A percentile compares a stretch with the other conserved stretches of the same genome.
Evolutionary conservation across 2,797 vertebrate species (phyloP).

Genomic region (Onychomys leucogaster): DNA sequence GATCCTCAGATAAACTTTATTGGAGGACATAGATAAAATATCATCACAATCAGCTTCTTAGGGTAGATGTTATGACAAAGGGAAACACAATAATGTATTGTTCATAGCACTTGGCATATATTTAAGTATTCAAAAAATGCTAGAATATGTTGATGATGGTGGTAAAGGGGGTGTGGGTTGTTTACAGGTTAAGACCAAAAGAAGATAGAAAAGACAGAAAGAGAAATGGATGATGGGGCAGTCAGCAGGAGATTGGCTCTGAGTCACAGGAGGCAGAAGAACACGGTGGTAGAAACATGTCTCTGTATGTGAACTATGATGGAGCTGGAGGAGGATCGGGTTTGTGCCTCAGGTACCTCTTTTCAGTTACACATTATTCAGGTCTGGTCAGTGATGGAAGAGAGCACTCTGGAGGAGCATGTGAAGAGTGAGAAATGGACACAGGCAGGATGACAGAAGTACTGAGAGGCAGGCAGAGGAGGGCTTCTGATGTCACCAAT

Average conservation of each 20-base stretch:
- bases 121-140: background rate
- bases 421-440: background rate
- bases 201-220: background rate
- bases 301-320: background rate
- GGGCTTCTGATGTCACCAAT: background rate
- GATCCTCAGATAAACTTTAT: too few species aligned
- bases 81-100: background rate
- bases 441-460: background rate
- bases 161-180: background rate
- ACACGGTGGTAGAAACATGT: accelerated
- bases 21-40: too few species aligned
- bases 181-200: background rate
- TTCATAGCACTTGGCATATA: background rate
- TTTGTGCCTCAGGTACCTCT: background rate
- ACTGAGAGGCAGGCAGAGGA: background rate
- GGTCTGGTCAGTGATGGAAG: background rate
- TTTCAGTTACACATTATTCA: background rate
- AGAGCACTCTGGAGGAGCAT: background rate
- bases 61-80: background rate
- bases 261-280: background rate
- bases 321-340: background rate
- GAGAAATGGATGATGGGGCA: background rate
- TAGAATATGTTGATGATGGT: background rate
- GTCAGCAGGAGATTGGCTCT: background rate
- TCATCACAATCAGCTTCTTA: background rate